phyloP scores from a whole-genome alignment of 2,113 vertebrate genomes.

The Perca flavescens region DNA sequence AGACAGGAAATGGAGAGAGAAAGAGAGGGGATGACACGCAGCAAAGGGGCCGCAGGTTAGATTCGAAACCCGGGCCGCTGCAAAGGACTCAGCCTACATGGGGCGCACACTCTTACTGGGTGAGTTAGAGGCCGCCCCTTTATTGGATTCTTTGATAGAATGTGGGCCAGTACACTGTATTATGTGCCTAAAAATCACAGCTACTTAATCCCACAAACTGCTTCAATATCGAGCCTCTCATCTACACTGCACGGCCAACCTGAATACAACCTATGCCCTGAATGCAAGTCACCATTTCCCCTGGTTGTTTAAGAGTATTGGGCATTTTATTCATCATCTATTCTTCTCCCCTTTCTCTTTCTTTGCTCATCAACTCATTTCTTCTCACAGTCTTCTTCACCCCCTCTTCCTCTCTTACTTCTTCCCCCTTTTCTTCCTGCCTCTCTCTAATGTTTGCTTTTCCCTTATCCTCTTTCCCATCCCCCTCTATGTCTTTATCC shows the following conservation, averaged over 20 bases:
- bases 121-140: no score
- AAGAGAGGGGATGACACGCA: no score
- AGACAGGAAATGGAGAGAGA: no score
- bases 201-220: conserved; percentile 23
- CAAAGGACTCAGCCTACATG: no score
- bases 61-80: no score
- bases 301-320: neutral
- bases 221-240: conserved; percentile 11
- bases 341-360: conserved; percentile 7
- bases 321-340: conserved; percentile 4
- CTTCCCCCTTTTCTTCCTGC: neutral
- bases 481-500: conserved; percentile 8
- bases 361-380: conserved; percentile 36
- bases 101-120: no score
- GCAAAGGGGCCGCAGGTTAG: no score
- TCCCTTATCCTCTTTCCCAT: conserved; percentile 21
- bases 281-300: neutral
- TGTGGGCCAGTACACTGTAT: neutral
- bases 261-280: neutral
- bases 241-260: conserved; percentile 6
- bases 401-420: neutral
- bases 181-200: conserved; percentile 8
- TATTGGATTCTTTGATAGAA: neutral
- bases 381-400: neutral
- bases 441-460: conserved; percentile 44